These are phyloP conservation scores for Chironex yamaguchii DNA, from an alignment of 30 jellyfish, hydroid and myxozoan genomes.

Conservation along the genomic window DNA sequence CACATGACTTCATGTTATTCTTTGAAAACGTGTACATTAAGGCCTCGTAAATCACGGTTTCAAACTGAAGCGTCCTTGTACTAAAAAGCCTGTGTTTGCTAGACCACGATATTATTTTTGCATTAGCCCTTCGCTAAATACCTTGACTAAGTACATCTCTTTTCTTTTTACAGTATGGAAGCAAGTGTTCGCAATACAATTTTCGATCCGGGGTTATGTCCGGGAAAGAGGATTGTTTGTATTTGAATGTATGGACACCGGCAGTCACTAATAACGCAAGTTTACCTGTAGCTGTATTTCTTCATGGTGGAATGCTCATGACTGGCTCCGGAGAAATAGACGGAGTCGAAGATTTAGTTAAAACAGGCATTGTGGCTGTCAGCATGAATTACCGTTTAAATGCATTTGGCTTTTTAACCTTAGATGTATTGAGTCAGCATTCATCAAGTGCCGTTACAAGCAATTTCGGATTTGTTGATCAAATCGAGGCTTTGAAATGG, in stretches of 20 bases:
- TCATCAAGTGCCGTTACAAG: constrained; percentile 58
- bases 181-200: too few relatives aligned
- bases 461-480: constrained; percentile 89
- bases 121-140: too few relatives aligned
- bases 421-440: constrained; percentile 58
- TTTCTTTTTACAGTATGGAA: too few relatives aligned
- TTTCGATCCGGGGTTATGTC: too few relatives aligned
- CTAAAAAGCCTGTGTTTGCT: too few relatives aligned
- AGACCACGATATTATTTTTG: too few relatives aligned
- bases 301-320: constrained; percentile 80
- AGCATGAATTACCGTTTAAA: constrained; percentile 77
- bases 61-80: too few relatives aligned
- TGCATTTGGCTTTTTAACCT: constrained; percentile 84
- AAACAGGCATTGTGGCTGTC: constrained; percentile 77
- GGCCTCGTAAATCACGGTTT: too few relatives aligned
- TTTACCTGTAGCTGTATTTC: constrained; percentile 82
- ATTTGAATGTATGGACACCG: constrained; percentile 80
- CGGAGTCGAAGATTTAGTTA: constrained; percentile 62
- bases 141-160: too few relatives aligned
- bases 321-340: constrained; percentile 32
- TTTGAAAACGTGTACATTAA: too few relatives aligned
- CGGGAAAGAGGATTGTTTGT: constrained; percentile 86
- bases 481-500: constrained; percentile 77
- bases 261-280: neutral
- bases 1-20: too few relatives aligned